A percentile compares a stretch with the other conserved stretches of the same genome.
phyloP scores from a whole-genome alignment of 2,888 invertebrate genomes.

The Theretra japonica region DNA sequence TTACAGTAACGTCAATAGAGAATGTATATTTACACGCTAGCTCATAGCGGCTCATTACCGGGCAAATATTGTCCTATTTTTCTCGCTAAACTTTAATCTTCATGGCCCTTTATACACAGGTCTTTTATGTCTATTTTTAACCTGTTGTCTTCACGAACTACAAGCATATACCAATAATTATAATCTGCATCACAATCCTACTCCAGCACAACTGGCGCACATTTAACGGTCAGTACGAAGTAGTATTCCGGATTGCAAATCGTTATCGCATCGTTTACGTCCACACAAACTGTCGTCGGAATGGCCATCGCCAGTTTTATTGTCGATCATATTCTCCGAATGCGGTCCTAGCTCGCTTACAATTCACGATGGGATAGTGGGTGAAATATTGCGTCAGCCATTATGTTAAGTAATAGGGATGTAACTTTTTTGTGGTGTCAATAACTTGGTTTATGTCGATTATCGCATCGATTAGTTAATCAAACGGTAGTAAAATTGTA shows the following conservation, averaged over 20 bases:
- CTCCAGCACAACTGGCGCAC: no score
- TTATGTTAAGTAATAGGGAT: slow-evolving; percentile 15
- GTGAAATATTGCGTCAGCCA: background rate
- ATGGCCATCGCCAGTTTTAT: slow-evolving; percentile 29
- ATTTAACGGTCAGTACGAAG: slow-evolving; percentile 25
- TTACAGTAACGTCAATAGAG: no score
- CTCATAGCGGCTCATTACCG: no score
- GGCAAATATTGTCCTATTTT: no score
- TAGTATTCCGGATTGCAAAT: slow-evolving; percentile 25
- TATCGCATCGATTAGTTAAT: background rate
- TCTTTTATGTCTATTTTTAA: no score
- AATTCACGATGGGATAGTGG: slow-evolving; percentile 11
- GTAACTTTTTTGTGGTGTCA: slow-evolving; percentile 1
- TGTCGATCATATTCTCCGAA: slow-evolving; percentile 32
- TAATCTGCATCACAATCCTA: no score
- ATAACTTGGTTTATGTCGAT: background rate
- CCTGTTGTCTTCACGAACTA: no score
- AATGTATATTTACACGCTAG: no score
- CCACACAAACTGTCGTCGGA: slow-evolving; percentile 28
- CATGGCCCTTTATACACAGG: no score
- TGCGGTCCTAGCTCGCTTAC: slow-evolving; percentile 18
- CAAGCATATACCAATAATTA: no score
- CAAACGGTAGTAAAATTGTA: background rate
- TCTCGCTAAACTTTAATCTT: no score
- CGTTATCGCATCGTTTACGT: slow-evolving; percentile 31